Evolutionary conservation across 2,797 vertebrate species (phyloP).

Genomic region (Alouatta caraya): DNA sequence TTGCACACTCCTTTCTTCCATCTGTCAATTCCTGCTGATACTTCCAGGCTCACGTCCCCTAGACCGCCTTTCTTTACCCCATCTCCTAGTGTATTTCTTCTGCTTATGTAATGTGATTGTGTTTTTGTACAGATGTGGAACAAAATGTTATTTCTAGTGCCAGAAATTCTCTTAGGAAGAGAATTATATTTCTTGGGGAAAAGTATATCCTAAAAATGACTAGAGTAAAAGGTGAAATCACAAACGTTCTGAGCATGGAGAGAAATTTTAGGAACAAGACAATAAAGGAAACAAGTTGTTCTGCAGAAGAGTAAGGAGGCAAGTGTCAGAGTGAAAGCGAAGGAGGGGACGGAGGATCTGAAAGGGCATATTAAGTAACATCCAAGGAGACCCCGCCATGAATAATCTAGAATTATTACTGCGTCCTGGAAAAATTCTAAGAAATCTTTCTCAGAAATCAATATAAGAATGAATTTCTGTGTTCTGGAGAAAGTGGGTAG

Average conservation of each 20-base stretch:
- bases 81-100: conserved; percentile 32
- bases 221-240: neutral
- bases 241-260: neutral
- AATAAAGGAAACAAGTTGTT: neutral
- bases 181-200: neutral
- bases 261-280: neutral
- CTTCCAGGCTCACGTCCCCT: neutral
- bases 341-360: neutral
- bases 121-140: neutral
- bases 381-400: neutral
- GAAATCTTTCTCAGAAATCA: neutral
- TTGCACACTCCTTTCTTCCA: neutral
- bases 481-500: neutral
- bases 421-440: neutral
- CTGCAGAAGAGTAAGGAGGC: neutral
- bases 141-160: conserved; percentile 19
- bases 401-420: neutral
- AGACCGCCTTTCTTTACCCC: neutral
- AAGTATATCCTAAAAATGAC: neutral
- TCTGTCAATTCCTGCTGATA: neutral
- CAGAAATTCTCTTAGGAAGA: conserved; percentile 29
- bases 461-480: neutral
- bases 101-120: neutral
- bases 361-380: neutral
- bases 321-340: neutral